phyloP scores from a whole-genome alignment of 2,888 invertebrate genomes.

The Entomobrya proxima region DNA sequence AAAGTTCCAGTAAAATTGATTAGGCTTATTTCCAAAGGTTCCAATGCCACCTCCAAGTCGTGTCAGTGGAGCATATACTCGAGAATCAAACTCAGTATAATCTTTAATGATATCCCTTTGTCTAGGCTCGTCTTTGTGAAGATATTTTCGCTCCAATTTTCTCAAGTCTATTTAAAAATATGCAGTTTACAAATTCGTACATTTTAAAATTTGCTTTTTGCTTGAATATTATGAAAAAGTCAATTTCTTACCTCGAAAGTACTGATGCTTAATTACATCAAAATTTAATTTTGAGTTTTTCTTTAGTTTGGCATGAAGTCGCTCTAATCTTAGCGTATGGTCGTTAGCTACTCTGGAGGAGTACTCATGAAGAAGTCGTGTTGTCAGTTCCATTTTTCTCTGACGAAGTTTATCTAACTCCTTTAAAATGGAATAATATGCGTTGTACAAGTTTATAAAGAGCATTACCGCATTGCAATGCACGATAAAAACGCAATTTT shows the following conservation, averaged over 20 bases:
- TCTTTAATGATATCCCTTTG: conserved; percentile 79
- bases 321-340: conserved; percentile 78
- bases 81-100: conserved; percentile 81
- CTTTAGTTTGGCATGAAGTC: conserved; percentile 80
- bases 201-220: neutral
- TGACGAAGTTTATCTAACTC: conserved; percentile 86
- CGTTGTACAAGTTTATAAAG: neutral
- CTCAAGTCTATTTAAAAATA: conserved; percentile 61
- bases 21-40: conserved; percentile 60
- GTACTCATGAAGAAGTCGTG: conserved; percentile 81
- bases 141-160: conserved; percentile 70
- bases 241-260: conserved; percentile 72
- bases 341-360: conserved; percentile 79
- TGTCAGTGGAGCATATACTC: conserved; percentile 82
- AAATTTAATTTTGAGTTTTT: conserved; percentile 81
- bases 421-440: conserved; percentile 76
- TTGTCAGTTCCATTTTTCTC: conserved; percentile 84
- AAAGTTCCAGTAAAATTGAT: conserved; percentile 51
- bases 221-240: neutral
- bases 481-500: neutral
- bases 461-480: too few relatives aligned
- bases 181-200: neutral
- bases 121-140: conserved; percentile 77
- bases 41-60: conserved; percentile 80
- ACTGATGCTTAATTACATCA: conserved; percentile 79